Evolutionary conservation across 2,113 vertebrate genomes (phyloP).

Genomic region (Lathamus discolor): DNA sequence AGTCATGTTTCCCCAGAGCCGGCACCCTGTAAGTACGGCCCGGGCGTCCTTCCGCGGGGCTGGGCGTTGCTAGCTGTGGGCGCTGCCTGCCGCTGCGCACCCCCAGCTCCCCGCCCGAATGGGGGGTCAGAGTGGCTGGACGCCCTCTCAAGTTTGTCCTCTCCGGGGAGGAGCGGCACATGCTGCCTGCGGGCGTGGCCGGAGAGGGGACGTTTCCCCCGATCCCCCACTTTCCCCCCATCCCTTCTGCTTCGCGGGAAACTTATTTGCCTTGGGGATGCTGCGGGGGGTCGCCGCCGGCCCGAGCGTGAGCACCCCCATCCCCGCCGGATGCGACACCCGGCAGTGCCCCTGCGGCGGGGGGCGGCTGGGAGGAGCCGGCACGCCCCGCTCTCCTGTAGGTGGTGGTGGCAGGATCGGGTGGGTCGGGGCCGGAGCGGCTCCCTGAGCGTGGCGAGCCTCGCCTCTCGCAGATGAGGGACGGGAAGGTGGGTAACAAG

Average conservation of each 20-base stretch:
- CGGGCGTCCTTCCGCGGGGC: neutral
- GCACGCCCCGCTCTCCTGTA: neutral
- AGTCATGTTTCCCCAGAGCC: conserved; percentile 85
- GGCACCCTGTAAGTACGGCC: conserved; percentile 79
- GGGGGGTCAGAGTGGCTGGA: neutral
- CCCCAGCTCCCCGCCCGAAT: too few relatives aligned
- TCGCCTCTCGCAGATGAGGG: neutral
- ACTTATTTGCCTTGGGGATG: conserved; percentile 2
- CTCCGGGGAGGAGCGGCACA: neutral
- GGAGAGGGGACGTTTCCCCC: too few relatives aligned
- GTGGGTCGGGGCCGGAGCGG: neutral
- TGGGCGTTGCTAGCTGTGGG: neutral
- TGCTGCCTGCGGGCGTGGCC: neutral
- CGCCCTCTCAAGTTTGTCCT: neutral
- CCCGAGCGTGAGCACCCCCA: neutral
- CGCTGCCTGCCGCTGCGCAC: neutral
- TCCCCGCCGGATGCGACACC: neutral
- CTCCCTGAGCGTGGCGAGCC: too few relatives aligned
- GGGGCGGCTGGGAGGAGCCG: conserved; percentile 3
- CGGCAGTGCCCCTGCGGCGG: neutral
- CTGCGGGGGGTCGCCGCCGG: neutral
- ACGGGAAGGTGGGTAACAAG: neutral
- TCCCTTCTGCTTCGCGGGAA: neutral
- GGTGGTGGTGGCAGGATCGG: neutral
- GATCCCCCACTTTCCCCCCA: neutral